Conservation (phyloP, 2,888 invertebrate species). For the Schizotus pectinicornis region DNA sequence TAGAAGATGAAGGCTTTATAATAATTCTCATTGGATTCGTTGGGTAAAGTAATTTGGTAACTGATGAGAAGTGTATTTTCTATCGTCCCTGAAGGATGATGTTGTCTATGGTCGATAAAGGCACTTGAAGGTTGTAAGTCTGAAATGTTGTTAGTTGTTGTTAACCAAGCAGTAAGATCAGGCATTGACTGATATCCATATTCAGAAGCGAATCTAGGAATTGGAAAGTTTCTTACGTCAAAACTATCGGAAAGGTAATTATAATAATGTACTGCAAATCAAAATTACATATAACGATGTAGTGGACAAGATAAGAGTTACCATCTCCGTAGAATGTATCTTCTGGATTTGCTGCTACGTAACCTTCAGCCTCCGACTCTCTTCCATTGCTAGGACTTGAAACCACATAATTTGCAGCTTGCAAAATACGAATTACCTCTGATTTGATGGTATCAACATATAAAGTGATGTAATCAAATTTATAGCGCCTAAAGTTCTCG, state of each 20-base stretch:
- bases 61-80: constrained; percentile 68
- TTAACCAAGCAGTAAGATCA: constrained; percentile 69
- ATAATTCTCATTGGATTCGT: constrained; percentile 49
- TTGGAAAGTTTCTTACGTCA: constrained; percentile 77
- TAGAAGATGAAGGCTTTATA: constrained; percentile 74
- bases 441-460: constrained; percentile 79
- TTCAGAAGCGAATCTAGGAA: constrained; percentile 90
- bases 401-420: constrained; percentile 70
- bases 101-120: constrained; percentile 82
- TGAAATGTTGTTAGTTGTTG: constrained; percentile 61
- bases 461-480: constrained; percentile 79
- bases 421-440: constrained; percentile 68
- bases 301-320: no score
- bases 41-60: constrained; percentile 66
- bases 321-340: constrained; percentile 85
- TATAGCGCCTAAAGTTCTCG: constrained; percentile 33
- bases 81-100: constrained; percentile 77
- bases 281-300: no score
- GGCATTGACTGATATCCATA: constrained; percentile 95
- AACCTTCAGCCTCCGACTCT: constrained; percentile 75
- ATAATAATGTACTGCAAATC: constrained; percentile 84
- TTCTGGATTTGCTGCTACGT: constrained; percentile 78
- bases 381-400: constrained; percentile 93
- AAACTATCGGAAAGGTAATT: constrained; percentile 83
- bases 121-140: constrained; percentile 64